phyloP scores from a whole-genome alignment of 2,113 vertebrate species.

The Callocephalon fimbriatum region DNA sequence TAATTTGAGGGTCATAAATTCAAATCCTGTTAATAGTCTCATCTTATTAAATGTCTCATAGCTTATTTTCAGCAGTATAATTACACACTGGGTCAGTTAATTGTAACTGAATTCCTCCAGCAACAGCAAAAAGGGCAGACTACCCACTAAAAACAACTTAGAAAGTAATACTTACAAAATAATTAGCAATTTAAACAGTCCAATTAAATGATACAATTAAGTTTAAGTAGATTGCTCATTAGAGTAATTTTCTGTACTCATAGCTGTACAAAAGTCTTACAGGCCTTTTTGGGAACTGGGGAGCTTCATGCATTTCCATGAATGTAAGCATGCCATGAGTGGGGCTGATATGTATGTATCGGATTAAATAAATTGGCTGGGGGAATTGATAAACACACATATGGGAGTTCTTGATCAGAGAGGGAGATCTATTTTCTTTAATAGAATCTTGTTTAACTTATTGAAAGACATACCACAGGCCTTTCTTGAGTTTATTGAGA shows the following conservation, averaged over 20 bases:
- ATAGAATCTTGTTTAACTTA: background rate
- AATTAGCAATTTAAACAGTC: slow-evolving; percentile 53
- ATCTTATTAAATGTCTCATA: slow-evolving; percentile 50
- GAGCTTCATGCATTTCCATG: background rate
- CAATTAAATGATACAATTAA: slow-evolving; percentile 55
- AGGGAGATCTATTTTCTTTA: background rate
- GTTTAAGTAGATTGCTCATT: slow-evolving; percentile 46
- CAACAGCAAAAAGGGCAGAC: slow-evolving; percentile 47
- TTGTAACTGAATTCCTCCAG: slow-evolving; percentile 55
- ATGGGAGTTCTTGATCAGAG: background rate
- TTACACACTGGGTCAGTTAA: slow-evolving; percentile 48
- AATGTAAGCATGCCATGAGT: background rate
- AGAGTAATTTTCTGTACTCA: slow-evolving; percentile 29
- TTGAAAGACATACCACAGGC: background rate
- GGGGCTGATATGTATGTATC: background rate
- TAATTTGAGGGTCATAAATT: slow-evolving; percentile 55
- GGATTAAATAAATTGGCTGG: background rate
- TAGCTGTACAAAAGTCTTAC: background rate
- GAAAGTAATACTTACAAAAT: slow-evolving; percentile 32
- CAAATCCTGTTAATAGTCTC: slow-evolving; percentile 44
- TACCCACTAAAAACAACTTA: slow-evolving; percentile 23
- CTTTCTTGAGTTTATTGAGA: background rate
- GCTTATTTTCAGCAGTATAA: slow-evolving; percentile 47
- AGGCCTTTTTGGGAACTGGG: background rate
- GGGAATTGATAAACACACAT: background rate